phyloP scores from a whole-genome alignment of 2,113 vertebrate genomes.

The Podocnemis expansa region DNA sequence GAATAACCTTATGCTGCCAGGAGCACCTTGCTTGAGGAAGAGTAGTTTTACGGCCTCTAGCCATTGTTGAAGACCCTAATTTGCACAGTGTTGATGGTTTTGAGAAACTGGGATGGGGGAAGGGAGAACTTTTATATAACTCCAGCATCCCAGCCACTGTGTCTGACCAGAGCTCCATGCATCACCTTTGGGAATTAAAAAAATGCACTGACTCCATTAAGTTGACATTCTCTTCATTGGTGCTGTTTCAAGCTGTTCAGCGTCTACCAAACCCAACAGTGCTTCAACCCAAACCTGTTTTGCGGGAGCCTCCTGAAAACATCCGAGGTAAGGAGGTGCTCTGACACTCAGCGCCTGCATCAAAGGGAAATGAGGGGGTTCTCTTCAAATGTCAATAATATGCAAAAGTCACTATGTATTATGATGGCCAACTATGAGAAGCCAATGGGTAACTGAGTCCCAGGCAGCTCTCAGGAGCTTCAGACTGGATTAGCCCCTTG shows the following conservation, averaged over 20 bases:
- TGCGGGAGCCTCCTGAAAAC: conserved; percentile 41
- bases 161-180: conserved; percentile 12
- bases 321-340: conserved; percentile 64
- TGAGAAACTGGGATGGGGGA: background rate
- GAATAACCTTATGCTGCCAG: background rate
- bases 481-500: background rate
- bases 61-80: background rate
- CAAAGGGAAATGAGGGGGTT: background rate
- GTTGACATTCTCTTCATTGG: conserved; percentile 40
- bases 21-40: background rate
- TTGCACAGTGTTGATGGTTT: background rate
- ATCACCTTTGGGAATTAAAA: background rate
- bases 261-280: conserved; percentile 6
- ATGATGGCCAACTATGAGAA: too few species aligned
- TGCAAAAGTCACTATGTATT: background rate
- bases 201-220: background rate
- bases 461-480: background rate
- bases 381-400: background rate
- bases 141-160: background rate
- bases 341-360: background rate
- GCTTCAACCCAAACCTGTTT: conserved; percentile 32
- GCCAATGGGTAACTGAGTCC: background rate
- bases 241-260: conserved; percentile 36
- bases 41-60: background rate
- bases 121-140: background rate